phyloP scores from a whole-genome alignment of 2,113 vertebrate genomes.

The Chaetodon auriga region DNA sequence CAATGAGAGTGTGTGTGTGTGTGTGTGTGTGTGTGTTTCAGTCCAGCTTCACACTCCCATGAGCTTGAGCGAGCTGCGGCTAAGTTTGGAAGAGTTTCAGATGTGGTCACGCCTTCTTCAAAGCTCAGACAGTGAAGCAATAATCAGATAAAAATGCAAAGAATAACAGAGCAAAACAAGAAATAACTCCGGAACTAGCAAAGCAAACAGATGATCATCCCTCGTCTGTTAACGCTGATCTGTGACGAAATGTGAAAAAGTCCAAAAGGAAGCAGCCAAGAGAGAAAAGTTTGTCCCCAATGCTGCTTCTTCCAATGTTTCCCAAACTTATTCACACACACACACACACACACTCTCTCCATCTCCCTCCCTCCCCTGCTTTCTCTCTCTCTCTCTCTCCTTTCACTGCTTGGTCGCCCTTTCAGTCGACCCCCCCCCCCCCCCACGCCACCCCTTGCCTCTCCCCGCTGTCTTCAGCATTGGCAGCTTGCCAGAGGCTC shows the following conservation, averaged over 20 bases:
- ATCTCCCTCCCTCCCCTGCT: slow-evolving; percentile 28
- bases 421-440: slow-evolving; percentile 39
- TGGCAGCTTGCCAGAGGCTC: slow-evolving; percentile 72
- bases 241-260: slow-evolving; percentile 37
- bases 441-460: slow-evolving; percentile 26
- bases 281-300: slow-evolving; percentile 66
- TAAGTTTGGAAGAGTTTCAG: slow-evolving; percentile 46
- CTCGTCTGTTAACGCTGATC: slow-evolving; percentile 22
- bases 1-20: slow-evolving; percentile 27
- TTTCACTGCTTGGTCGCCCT: slow-evolving; percentile 64
- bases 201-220: slow-evolving; percentile 33
- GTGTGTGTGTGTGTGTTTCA: slow-evolving; percentile 43
- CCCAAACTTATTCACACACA: slow-evolving; percentile 69
- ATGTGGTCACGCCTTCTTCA: slow-evolving; percentile 43
- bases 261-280: slow-evolving; percentile 48
- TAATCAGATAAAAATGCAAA: slow-evolving; percentile 69
- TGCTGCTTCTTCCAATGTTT: slow-evolving; percentile 60
- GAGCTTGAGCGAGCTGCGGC: slow-evolving; percentile 13
- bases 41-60: slow-evolving; percentile 41
- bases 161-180: slow-evolving; percentile 26
- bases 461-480: slow-evolving; percentile 62
- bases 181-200: slow-evolving; percentile 10
- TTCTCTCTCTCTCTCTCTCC: slow-evolving; percentile 49
- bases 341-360: slow-evolving; percentile 45
- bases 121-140: slow-evolving; percentile 32